A percentile compares a stretch with the other conserved stretches of the same genome.
These are phyloP conservation scores for Sebastes schlegelii DNA, from an alignment of 2,113 vertebrate genomes.

Conservation along the genomic window DNA sequence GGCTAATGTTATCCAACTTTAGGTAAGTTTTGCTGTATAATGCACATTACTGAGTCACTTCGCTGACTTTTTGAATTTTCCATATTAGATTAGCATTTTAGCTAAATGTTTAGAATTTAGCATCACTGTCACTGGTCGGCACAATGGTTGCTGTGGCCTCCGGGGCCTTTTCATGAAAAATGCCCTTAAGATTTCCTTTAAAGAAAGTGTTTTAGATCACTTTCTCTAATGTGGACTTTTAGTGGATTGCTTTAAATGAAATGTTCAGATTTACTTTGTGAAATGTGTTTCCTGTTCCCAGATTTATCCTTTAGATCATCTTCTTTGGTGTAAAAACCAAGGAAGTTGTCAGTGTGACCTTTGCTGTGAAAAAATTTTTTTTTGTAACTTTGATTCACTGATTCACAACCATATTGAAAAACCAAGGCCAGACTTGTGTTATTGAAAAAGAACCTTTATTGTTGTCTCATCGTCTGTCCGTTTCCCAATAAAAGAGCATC, in stretches of 20 bases:
- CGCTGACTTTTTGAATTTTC: not conserved
- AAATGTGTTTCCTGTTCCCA: not conserved
- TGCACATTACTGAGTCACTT: not conserved
- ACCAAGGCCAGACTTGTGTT: conserved; percentile 58
- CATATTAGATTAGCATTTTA: not conserved
- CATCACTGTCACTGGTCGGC: not conserved
- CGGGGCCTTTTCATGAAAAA: not conserved
- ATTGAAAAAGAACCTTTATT: conserved; percentile 87
- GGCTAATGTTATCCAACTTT: not conserved
- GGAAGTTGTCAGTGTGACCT: not conserved
- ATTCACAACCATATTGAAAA: conserved; percentile 20
- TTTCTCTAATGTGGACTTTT: not conserved
- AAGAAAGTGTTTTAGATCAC: not conserved
- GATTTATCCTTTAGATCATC: not conserved
- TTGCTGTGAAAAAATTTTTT: not conserved
- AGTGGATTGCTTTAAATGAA: not conserved
- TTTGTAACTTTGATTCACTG: not conserved
- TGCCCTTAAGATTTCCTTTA: not conserved
- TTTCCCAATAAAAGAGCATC: conserved; percentile 83
- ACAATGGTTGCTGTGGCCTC: not conserved
- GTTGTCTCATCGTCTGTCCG: conserved; percentile 79
- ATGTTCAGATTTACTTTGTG: not conserved
- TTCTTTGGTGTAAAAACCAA: not conserved
- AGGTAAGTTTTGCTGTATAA: not conserved
- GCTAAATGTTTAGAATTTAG: not conserved